These are phyloP conservation scores for Chaetorhynchus papuensis DNA, from an alignment of 2,113 vertebrate genomes.

Conservation along the genomic window DNA sequence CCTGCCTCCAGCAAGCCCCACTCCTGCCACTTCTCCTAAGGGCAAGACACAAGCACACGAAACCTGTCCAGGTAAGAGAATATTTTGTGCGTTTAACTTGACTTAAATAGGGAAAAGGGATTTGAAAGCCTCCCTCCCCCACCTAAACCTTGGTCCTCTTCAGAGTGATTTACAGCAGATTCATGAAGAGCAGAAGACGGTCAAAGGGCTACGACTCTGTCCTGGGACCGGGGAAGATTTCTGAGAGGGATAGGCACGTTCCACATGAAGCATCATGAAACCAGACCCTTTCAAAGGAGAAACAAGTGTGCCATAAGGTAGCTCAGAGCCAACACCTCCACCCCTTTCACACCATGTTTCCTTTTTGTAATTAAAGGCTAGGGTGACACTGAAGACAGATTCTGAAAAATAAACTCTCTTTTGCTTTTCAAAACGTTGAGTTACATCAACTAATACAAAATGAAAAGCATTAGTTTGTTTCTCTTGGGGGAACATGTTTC, in stretches of 20 bases:
- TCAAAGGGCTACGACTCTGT: neutral
- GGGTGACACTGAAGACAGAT: neutral
- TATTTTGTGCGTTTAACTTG: neutral
- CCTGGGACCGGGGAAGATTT: neutral
- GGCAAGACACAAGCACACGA: neutral
- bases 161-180: neutral
- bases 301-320: neutral
- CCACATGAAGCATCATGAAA: accelerated
- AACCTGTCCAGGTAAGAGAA: neutral
- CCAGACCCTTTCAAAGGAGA: neutral
- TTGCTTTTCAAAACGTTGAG: neutral
- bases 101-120: neutral
- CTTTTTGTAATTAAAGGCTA: neutral
- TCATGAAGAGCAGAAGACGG: neutral
- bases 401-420: neutral
- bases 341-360: neutral
- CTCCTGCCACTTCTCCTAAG: neutral
- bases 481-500: neutral
- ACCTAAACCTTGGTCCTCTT: neutral
- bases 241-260: neutral
- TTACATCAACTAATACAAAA: neutral
- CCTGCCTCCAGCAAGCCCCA: neutral
- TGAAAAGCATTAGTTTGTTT: neutral
- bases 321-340: neutral
- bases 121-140: neutral